These are phyloP conservation scores for Sarcoramphus papa DNA, from an alignment of 2,797 vertebrate species.

Conservation along the genomic window DNA sequence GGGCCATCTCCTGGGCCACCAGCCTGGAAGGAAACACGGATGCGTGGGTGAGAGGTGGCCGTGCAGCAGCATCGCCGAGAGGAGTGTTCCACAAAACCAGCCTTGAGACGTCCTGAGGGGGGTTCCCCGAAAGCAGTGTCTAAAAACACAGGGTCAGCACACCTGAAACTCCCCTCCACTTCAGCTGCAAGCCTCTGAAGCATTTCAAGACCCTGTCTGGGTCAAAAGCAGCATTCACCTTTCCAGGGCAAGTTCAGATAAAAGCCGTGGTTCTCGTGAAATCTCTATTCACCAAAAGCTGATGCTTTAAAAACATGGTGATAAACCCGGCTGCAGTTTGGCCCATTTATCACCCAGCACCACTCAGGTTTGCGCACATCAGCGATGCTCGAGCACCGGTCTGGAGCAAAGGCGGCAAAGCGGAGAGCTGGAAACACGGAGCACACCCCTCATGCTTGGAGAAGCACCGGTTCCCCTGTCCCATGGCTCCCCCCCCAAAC, in stretches of 20 bases:
- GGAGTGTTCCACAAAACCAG: background rate
- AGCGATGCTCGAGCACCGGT: rapidly evolving
- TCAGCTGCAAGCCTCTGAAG: background rate
- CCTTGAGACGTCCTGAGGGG: rapidly evolving
- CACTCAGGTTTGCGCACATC: background rate
- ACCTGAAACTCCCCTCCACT: rapidly evolving
- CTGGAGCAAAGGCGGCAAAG: rapidly evolving
- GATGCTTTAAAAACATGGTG: background rate
- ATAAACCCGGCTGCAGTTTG: background rate
- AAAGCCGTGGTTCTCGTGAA: rapidly evolving
- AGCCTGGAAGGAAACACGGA: slow-evolving; percentile 72
- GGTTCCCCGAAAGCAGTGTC: rapidly evolving
- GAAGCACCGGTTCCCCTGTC: background rate
- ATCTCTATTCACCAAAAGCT: background rate
- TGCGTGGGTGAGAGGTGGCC: rapidly evolving
- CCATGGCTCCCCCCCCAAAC: rapidly evolving
- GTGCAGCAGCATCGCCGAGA: background rate
- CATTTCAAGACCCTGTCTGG: no score
- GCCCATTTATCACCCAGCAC: background rate
- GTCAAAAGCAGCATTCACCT: background rate
- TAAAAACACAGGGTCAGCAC: rapidly evolving
- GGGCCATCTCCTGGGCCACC: slow-evolving; percentile 92
- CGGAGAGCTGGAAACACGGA: rapidly evolving
- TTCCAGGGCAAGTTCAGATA: background rate
- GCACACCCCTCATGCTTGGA: background rate